Conservation (phyloP, 1,140 invertebrate genomes). For the Oryctes rhinoceros region DNA sequence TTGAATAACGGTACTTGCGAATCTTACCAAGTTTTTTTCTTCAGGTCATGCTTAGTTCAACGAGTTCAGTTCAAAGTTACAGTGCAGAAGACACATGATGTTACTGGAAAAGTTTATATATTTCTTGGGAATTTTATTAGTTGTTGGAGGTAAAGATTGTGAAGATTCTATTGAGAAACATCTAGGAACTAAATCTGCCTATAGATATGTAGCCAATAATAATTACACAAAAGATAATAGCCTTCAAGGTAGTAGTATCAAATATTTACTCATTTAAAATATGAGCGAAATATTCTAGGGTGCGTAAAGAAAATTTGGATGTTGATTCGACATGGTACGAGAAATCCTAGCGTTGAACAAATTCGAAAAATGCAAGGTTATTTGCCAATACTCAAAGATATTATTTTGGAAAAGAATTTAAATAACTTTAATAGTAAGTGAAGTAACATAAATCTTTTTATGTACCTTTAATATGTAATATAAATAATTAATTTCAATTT, state of each 20-base stretch:
- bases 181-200: conserved; percentile 69
- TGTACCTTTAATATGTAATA: too few species aligned
- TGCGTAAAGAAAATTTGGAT: conserved; percentile 69
- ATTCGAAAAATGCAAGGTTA: conserved; percentile 63
- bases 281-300: not conserved
- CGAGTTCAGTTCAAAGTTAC: not conserved
- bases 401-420: conserved; percentile 62
- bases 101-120: not conserved
- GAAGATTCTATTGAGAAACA: conserved; percentile 53
- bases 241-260: not conserved
- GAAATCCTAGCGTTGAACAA: conserved; percentile 68
- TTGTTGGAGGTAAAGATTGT: conserved; percentile 37
- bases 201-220: conserved; percentile 68
- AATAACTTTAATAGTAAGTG: conserved; percentile 44
- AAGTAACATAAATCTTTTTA: too few species aligned
- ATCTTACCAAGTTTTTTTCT: not conserved
- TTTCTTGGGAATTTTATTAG: not conserved
- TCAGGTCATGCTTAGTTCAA: not conserved
- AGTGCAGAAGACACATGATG: not conserved
- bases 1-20: too few species aligned
- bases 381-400: conserved; percentile 62
- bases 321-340: conserved; percentile 73
- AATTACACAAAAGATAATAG: conserved; percentile 62
- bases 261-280: not conserved
- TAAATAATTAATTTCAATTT: too few species aligned